Evolutionary conservation across 1,140 invertebrate species (phyloP).

Genomic region (Rhagoletis pomonella): DNA sequence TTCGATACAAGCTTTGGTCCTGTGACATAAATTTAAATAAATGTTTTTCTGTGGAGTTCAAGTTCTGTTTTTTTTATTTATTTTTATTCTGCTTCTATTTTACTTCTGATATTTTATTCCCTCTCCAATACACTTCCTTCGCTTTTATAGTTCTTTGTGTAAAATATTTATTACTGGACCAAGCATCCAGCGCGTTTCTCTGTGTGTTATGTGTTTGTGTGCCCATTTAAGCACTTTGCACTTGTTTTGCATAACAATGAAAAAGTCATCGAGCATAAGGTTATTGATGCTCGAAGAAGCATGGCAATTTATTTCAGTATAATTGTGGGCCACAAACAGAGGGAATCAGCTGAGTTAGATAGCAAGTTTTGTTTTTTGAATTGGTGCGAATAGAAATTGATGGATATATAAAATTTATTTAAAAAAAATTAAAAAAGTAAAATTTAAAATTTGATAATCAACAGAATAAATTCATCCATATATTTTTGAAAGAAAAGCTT

Average conservation of each 20-base stretch:
- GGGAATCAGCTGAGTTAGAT: neutral
- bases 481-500: no score
- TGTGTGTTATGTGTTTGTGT: neutral
- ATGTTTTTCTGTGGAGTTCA: neutral
- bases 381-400: neutral
- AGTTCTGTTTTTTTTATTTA: neutral
- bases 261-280: slow-evolving; percentile 11
- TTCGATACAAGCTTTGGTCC: neutral
- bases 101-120: neutral
- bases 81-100: slow-evolving; percentile 1
- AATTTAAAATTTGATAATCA: no score
- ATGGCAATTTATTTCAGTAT: slow-evolving; percentile 25
- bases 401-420: no score
- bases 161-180: neutral
- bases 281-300: neutral
- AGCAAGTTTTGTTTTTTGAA: neutral
- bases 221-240: slow-evolving; percentile 12
- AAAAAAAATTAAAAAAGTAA: no score
- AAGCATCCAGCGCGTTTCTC: neutral
- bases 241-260: slow-evolving; percentile 45
- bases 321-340: neutral
- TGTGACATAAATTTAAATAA: slow-evolving; percentile 24
- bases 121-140: neutral
- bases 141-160: neutral
- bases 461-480: no score